Conservation (phyloP, 64 coral and sea anemone genomes). For the Dendrophyllia cribrosa region DNA sequence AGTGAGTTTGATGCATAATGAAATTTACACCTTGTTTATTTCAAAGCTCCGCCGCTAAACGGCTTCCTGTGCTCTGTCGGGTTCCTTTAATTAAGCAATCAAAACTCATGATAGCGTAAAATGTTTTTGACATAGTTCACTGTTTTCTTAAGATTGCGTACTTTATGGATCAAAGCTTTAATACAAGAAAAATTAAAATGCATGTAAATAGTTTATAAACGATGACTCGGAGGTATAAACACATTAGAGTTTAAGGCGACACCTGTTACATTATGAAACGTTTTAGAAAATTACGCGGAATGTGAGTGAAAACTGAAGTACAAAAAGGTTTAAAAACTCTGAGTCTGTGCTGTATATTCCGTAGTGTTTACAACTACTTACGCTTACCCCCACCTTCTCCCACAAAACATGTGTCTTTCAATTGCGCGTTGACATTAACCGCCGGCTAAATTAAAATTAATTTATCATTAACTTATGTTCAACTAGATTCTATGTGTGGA, state of each 20-base stretch:
- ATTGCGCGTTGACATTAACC: too few species aligned
- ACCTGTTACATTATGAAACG: not conserved
- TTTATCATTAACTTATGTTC: not conserved
- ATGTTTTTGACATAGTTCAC: not conserved
- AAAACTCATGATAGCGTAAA: not conserved
- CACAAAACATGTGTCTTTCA: too few species aligned
- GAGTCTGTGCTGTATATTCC: too few species aligned
- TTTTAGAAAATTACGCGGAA: not conserved
- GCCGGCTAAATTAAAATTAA: too few species aligned
- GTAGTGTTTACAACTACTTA: too few species aligned
- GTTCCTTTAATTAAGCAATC: not conserved
- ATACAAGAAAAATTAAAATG: not conserved
- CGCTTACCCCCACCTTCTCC: too few species aligned
- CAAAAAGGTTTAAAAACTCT: too few species aligned
- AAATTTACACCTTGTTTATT: conserved; percentile 2
- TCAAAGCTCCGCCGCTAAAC: not conserved
- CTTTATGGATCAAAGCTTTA: too few species aligned
- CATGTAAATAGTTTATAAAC: too few species aligned
- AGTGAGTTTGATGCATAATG: not conserved
- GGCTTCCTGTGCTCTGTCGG: not conserved
- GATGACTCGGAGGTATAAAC: too few species aligned
- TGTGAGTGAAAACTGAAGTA: not conserved
- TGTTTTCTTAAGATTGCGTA: not conserved
- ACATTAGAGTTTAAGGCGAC: not conserved
- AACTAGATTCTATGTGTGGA: not conserved